Conservation (phyloP, 64 coral and sea anemone species). For the Anthopleura sola region DNA sequence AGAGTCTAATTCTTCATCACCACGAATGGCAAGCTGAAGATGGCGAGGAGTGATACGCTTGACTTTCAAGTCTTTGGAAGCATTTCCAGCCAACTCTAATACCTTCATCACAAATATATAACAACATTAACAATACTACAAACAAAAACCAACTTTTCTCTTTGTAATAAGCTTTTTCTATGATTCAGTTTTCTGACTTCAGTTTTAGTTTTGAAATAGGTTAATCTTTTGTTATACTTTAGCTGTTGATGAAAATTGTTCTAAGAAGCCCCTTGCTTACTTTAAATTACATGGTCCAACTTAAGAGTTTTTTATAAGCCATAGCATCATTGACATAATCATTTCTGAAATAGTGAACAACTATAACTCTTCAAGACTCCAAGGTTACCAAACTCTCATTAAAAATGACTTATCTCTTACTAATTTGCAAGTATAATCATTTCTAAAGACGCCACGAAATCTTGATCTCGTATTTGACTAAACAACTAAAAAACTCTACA, state of each 20-base stretch:
- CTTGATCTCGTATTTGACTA: conserved; percentile 6
- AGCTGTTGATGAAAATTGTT: too few species aligned
- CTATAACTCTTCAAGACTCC: too few species aligned
- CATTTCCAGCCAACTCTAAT: conserved; percentile 99
- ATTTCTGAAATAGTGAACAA: too few species aligned
- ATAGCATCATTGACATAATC: too few species aligned
- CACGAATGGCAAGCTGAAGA: conserved; percentile 98
- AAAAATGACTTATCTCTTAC: neutral
- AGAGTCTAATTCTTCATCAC: conserved; percentile 98
- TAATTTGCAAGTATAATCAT: conserved; percentile 29
- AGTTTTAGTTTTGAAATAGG: too few species aligned
- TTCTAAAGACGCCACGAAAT: conserved; percentile 13
- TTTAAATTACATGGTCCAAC: too few species aligned
- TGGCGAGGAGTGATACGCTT: conserved; percentile 99
- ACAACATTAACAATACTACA: neutral
- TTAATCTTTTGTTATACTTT: too few species aligned
- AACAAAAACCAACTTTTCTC: neutral
- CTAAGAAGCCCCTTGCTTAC: too few species aligned
- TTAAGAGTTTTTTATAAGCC: too few species aligned
- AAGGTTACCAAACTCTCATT: neutral
- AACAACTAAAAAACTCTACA: neutral
- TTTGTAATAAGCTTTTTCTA: too few species aligned
- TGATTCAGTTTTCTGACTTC: too few species aligned
- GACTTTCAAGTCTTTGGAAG: conserved; percentile 98
- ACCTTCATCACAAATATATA: conserved; percentile 45